These are phyloP conservation scores for Phycodurus eques DNA, from an alignment of 2,113 vertebrate species.

Conservation along the genomic window DNA sequence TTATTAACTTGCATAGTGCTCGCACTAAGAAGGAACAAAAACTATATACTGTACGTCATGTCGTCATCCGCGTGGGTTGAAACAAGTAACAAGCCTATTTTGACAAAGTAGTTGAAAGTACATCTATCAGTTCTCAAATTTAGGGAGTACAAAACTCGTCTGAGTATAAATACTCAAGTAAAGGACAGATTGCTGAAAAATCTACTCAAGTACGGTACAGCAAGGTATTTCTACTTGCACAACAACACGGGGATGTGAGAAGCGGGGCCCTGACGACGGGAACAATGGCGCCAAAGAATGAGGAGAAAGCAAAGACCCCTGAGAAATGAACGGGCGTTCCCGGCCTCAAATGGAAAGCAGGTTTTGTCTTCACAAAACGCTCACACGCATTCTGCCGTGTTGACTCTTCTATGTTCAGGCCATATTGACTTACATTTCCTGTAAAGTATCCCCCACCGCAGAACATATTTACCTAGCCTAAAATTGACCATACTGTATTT, in stretches of 20 bases:
- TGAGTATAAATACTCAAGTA: background rate
- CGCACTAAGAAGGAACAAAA: no score
- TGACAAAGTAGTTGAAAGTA: background rate
- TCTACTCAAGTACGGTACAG: background rate
- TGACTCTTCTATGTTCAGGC: background rate
- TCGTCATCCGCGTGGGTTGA: no score
- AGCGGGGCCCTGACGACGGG: constrained; percentile 30
- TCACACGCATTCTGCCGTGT: constrained; percentile 5
- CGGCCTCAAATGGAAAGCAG: constrained; percentile 47
- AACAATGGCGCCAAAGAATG: constrained; percentile 62
- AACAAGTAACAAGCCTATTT: no score
- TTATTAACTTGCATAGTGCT: no score
- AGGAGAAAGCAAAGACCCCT: constrained; percentile 73
- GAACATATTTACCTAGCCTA: background rate
- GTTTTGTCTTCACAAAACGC: constrained; percentile 20
- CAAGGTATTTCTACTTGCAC: background rate
- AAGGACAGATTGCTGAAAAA: background rate
- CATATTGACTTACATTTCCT: constrained; percentile 10
- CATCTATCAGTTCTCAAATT: background rate
- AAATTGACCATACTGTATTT: background rate
- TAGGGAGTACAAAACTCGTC: background rate
- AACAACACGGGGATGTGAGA: constrained; percentile 12
- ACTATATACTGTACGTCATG: no score
- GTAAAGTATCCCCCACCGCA: background rate
- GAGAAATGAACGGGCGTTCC: constrained; percentile 62